phyloP scores from a whole-genome alignment of 2,113 vertebrate genomes.

The Lagopus leucura region DNA sequence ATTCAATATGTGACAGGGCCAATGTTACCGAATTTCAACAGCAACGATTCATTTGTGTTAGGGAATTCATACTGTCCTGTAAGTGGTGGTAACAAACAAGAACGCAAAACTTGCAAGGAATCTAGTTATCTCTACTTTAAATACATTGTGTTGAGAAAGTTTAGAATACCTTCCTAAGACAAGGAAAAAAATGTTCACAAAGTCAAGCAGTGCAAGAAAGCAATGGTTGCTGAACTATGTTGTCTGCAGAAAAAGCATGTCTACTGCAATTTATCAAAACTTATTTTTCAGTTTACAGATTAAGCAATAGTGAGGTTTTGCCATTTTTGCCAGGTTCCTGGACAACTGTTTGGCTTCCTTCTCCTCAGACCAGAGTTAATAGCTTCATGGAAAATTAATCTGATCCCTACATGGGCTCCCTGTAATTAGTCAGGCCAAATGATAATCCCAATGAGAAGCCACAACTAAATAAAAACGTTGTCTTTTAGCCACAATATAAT shows the following conservation, averaged over 20 bases:
- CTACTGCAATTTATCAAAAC: conserved; percentile 10
- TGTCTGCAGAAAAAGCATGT: not conserved
- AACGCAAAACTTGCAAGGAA: not conserved
- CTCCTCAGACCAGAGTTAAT: not conserved
- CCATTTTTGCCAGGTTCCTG: not conserved
- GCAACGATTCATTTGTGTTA: not conserved
- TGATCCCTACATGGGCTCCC: not conserved
- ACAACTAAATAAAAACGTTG: not conserved
- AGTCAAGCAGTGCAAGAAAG: not conserved
- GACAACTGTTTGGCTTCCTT: not conserved
- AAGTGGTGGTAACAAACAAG: not conserved
- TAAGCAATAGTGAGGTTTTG: not conserved
- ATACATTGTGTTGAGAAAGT: conserved; percentile 1
- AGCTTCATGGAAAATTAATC: not conserved
- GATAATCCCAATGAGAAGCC: not conserved
- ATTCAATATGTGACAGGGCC: not conserved
- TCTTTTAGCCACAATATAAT: not conserved
- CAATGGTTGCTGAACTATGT: not conserved
- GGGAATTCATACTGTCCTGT: not conserved
- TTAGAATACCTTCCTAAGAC: not conserved
- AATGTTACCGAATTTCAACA: not conserved
- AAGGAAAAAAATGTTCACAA: not conserved
- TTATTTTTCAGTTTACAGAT: conserved; percentile 10
- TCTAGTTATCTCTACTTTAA: not conserved
- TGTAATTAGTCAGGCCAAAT: conserved; percentile 5